Percentiles rank a stretch among this genome's conserved stretches.
Evolutionary conservation across 1,140 invertebrate species (phyloP).

Genomic region (Oncopodura yosiiana): DNA sequence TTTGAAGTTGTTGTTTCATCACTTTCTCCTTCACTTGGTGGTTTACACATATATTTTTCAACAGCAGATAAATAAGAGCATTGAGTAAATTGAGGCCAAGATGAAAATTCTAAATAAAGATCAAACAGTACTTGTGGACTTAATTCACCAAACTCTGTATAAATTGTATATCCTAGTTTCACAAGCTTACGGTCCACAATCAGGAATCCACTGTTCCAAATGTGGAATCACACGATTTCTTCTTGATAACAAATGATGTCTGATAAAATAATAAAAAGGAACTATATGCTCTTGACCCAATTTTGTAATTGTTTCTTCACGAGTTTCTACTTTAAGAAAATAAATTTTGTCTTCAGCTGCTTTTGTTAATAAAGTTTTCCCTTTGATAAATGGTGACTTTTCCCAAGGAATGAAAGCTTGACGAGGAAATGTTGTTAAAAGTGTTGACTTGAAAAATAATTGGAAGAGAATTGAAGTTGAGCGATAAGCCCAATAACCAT

Average conservation of each 20-base stretch:
- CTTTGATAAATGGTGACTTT: constrained; percentile 19
- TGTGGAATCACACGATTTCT: constrained; percentile 49
- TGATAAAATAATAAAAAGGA: constrained; percentile 51
- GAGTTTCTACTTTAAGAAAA: constrained; percentile 47
- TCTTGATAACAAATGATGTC: constrained; percentile 48
- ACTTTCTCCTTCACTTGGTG: too few relatives aligned
- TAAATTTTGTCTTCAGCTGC: constrained; percentile 41
- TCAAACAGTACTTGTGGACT: constrained; percentile 47
- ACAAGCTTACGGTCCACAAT: constrained; percentile 50
- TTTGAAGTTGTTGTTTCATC: too few relatives aligned
- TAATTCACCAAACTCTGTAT: constrained; percentile 52
- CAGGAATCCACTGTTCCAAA: constrained; percentile 52
- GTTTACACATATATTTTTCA: too few relatives aligned
- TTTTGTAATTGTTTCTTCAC: constrained; percentile 38
- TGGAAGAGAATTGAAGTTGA: constrained; percentile 49
- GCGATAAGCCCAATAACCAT: constrained; percentile 35
- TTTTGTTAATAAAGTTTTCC: constrained; percentile 23
- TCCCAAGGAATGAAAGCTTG: constrained; percentile 48
- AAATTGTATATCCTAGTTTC: constrained; percentile 50
- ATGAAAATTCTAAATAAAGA: constrained; percentile 44
- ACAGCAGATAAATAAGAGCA: constrained; percentile 48
- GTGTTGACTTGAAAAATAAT: constrained; percentile 46
- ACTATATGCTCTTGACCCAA: constrained; percentile 39
- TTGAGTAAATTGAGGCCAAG: constrained; percentile 51
- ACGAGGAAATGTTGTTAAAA: constrained; percentile 46